Evolutionary conservation across 1,140 invertebrate genomes (phyloP), one percentile per base, ranked within the genome.

Genomic region (Trypoxylus dichotomus): DNA sequence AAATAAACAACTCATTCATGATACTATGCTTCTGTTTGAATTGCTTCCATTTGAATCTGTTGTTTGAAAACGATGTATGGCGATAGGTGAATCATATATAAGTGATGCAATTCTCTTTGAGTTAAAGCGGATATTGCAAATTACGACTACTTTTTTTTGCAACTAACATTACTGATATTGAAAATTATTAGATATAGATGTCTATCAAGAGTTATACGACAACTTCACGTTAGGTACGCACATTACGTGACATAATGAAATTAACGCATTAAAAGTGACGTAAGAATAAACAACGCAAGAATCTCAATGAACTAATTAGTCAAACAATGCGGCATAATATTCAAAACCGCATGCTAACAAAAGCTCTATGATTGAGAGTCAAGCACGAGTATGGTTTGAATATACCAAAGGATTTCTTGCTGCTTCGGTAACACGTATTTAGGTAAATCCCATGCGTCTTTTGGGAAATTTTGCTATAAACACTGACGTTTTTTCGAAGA

Each of bases 41-140:
- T n/a, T n/a, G n/a, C n/a, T 37, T 8, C 47, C 15, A 5, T 8
- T 19, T 58, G 21, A 21, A 10, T 19, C 5, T 58, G 13, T 58
- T 58, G 47, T 58, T 19, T 13, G 5, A 19, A 58, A 58, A 58
- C 32, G 32, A 8, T 5, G 32, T 37, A 8, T 7, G 32, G 32
- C 3, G 32, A 37, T 37, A 58, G 47, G 7, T 58, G 47, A 58
- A 58, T 58, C 47, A 58, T 58, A 5, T 21, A 2, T 5, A 19
- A 58, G 47, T 58, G 47, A 58, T 58, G 47, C 47, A 58, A 58
- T 58, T 58, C 47, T 58, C 15, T 58, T 58, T 58, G 21, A 58
- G 21, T 58, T 58, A 2, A 58, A 37, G 32, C 47, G 47, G 47
- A 58, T 58, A 58, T 58, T 58, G 21, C 47, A 58, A 21, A 58